These are phyloP conservation scores for Drosophila acutilabella DNA, from an alignment of 2,888 invertebrate species.

Conservation along the genomic window DNA sequence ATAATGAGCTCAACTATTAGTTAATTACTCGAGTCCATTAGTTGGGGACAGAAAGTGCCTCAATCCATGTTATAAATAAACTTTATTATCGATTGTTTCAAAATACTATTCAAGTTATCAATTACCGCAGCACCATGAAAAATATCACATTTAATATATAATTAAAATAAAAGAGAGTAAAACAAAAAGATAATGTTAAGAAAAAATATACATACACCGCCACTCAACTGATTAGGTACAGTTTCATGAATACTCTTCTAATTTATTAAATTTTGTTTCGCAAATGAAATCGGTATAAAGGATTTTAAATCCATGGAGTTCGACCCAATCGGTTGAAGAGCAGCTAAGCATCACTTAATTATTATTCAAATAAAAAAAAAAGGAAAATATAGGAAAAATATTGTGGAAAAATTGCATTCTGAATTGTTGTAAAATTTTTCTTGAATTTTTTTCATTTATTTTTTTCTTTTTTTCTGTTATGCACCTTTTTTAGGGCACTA, in stretches of 20 bases:
- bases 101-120: slow-evolving; percentile 34
- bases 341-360: slow-evolving; percentile 10
- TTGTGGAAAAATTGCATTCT: slow-evolving; percentile 65
- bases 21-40: slow-evolving; percentile 51
- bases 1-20: slow-evolving; percentile 24
- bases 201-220: slow-evolving; percentile 15
- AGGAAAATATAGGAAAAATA: slow-evolving; percentile 20
- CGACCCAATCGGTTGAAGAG: neutral
- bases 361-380: slow-evolving; percentile 8
- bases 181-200: slow-evolving; percentile 12
- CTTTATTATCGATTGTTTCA: slow-evolving; percentile 18
- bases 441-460: slow-evolving; percentile 32
- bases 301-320: too few relatives aligned
- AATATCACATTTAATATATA: slow-evolving; percentile 64
- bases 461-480: slow-evolving; percentile 46
- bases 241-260: neutral
- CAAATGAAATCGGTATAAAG: too few relatives aligned
- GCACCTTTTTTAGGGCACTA: slow-evolving; percentile 59
- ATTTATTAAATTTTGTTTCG: neutral
- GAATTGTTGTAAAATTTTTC: slow-evolving; percentile 61
- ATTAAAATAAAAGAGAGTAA: slow-evolving; percentile 31
- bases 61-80: slow-evolving; percentile 1
- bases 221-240: slow-evolving; percentile 2
- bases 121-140: slow-evolving; percentile 58
- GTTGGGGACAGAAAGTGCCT: neutral